Conservation (phyloP, 1,140 invertebrate species). For the Brachionus koreanus region DNA sequence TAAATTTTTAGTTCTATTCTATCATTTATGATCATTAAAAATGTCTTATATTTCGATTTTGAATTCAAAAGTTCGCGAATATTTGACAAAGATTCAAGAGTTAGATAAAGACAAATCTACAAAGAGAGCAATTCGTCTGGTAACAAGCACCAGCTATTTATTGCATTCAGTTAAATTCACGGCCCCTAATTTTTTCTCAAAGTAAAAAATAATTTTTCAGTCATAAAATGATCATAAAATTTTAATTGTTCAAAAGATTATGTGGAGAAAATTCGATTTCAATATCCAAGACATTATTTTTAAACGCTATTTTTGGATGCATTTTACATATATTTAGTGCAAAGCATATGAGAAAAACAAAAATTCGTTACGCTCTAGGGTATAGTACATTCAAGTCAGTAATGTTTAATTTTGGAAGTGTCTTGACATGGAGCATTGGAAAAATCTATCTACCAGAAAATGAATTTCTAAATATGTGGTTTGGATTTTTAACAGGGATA, state of each 20-base stretch:
- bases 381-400: background rate
- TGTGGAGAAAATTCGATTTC: slow-evolving; percentile 14
- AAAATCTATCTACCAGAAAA: slow-evolving; percentile 12
- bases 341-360: slow-evolving; percentile 33
- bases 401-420: slow-evolving; percentile 27
- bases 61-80: background rate
- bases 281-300: background rate
- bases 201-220: too few relatives aligned
- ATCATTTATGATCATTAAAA: background rate
- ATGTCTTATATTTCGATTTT: background rate
- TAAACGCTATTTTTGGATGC: background rate
- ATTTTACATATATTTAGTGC: background rate
- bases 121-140: background rate
- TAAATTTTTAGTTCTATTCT: background rate
- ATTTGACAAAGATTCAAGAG: background rate
- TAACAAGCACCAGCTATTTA: slow-evolving; percentile 6
- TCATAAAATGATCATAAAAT: too few relatives aligned
- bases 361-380: background rate
- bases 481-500: background rate
- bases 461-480: background rate
- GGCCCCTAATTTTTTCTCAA: slow-evolving; percentile 21
- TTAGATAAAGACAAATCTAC: background rate
- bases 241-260: too few relatives aligned
- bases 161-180: slow-evolving; percentile 28
- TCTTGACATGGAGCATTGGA: background rate